Conservation (phyloP, 2,797 vertebrate species). For the Chelon labrosus region DNA sequence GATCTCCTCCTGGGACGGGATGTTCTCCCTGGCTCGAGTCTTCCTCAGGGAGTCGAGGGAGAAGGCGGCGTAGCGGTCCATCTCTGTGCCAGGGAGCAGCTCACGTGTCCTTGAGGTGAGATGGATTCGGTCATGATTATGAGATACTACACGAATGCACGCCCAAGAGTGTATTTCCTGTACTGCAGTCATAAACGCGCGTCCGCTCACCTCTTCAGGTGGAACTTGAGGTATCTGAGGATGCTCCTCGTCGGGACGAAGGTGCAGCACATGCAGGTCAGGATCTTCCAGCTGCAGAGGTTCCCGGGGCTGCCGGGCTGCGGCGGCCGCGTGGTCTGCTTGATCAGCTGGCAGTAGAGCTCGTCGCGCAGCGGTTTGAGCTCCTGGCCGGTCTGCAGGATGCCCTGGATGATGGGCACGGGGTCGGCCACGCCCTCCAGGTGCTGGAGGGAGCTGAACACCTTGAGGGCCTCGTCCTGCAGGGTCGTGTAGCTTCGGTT, state of each 20-base stretch:
- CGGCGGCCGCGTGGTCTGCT: conserved; percentile 92
- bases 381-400: conserved; percentile 94
- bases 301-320: conserved; percentile 87
- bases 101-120: conserved; percentile 87
- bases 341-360: conserved; percentile 96
- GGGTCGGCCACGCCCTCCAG: conserved; percentile 92
- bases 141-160: neutral
- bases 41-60: conserved; percentile 91
- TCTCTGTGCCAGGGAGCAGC: conserved; percentile 91
- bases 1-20: conserved; percentile 95
- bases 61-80: conserved; percentile 92
- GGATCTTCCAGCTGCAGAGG: conserved; percentile 93
- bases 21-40: conserved; percentile 92
- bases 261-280: conserved; percentile 94
- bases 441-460: conserved; percentile 95
- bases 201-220: conserved; percentile 90
- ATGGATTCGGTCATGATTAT: neutral
- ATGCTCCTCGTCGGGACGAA: conserved; percentile 91
- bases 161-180: too few relatives aligned
- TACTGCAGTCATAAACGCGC: too few relatives aligned
- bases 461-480: conserved; percentile 94
- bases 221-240: conserved; percentile 95
- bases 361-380: conserved; percentile 93
- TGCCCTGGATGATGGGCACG: conserved; percentile 91
- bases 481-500: conserved; percentile 92